A percentile compares a stretch with the other conserved stretches of the same genome.
Conservation (phyloP, 2,797 vertebrate species). For the Oceanodroma leucorhoa region DNA sequence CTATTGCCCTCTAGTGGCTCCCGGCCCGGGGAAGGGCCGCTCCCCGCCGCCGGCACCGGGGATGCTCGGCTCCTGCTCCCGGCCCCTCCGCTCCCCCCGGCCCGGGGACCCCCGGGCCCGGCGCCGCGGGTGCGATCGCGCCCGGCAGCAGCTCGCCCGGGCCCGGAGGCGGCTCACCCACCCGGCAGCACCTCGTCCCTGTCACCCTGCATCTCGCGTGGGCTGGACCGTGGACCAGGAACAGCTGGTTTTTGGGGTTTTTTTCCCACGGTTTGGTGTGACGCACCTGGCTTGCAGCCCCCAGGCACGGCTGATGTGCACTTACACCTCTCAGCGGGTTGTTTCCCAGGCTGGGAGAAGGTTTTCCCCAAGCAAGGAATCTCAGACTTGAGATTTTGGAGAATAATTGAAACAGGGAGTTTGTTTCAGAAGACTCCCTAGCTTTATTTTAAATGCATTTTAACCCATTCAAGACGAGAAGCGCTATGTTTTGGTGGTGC, state of each 20-base stretch:
- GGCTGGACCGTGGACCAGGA: rapidly evolving
- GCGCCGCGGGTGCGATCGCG: no score
- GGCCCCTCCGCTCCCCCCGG: rapidly evolving
- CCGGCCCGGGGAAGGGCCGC: neutral
- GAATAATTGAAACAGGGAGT: rapidly evolving
- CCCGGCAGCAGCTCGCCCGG: neutral
- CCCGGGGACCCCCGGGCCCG: neutral
- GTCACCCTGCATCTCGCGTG: rapidly evolving
- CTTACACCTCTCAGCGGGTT: rapidly evolving
- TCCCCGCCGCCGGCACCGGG: neutral
- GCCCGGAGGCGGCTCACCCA: neutral
- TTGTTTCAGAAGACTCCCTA: rapidly evolving
- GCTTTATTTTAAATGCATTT: neutral
- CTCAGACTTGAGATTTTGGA: neutral
- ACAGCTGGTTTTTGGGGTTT: rapidly evolving
- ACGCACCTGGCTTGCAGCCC: neutral
- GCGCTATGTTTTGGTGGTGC: rapidly evolving
- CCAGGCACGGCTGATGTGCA: rapidly evolving
- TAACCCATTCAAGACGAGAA: rapidly evolving
- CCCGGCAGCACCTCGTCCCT: neutral
- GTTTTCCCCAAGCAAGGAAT: neutral
- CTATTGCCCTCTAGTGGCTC: conserved; percentile 56
- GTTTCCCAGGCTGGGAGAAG: neutral
- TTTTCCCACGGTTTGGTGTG: rapidly evolving
- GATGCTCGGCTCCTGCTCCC: neutral